A percentile compares a stretch with the other conserved stretches of the same genome.
Conservation (phyloP, 2,888 invertebrate genomes). For the Odontothrips loti region DNA sequence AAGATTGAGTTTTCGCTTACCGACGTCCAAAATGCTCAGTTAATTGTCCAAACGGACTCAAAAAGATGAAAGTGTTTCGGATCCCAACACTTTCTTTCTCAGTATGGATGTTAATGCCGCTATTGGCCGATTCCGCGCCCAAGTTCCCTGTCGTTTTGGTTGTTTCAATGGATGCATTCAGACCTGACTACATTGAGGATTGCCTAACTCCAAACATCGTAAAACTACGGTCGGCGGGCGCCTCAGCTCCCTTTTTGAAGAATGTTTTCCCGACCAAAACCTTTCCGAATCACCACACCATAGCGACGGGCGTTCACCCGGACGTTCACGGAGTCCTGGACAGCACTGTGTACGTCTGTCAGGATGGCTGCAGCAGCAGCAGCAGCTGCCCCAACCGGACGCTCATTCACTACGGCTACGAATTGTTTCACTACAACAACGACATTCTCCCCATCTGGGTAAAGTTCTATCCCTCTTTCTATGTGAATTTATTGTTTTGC, state of each 20-base stretch:
- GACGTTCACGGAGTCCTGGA: constrained; percentile 67
- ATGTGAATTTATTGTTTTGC: too few species aligned
- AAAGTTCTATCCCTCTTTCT: constrained; percentile 39
- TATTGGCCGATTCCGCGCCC: constrained; percentile 37
- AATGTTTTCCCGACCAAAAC: constrained; percentile 68
- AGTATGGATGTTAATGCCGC: too few species aligned
- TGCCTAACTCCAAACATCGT: constrained; percentile 55
- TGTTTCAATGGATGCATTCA: constrained; percentile 67
- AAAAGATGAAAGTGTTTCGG: too few species aligned
- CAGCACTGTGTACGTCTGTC: constrained; percentile 56
- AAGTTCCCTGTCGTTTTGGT: constrained; percentile 54
- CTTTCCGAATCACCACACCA: constrained; percentile 68
- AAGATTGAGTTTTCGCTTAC: too few species aligned
- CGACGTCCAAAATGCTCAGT: too few species aligned
- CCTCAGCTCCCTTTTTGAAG: constrained; percentile 55
- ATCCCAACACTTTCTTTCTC: too few species aligned
- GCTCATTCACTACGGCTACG: constrained; percentile 42
- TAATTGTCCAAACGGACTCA: too few species aligned
- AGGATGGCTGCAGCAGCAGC: constrained; percentile 30
- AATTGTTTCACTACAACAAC: constrained; percentile 56
- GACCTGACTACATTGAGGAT: constrained; percentile 40
- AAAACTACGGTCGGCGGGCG: constrained; percentile 53
- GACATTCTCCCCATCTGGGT: constrained; percentile 58
- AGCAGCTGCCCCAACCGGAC: constrained; percentile 36
- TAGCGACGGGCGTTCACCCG: constrained; percentile 64